Evolutionary conservation across 2,113 vertebrate species (phyloP).

Genomic region (Cavia porcellus): DNA sequence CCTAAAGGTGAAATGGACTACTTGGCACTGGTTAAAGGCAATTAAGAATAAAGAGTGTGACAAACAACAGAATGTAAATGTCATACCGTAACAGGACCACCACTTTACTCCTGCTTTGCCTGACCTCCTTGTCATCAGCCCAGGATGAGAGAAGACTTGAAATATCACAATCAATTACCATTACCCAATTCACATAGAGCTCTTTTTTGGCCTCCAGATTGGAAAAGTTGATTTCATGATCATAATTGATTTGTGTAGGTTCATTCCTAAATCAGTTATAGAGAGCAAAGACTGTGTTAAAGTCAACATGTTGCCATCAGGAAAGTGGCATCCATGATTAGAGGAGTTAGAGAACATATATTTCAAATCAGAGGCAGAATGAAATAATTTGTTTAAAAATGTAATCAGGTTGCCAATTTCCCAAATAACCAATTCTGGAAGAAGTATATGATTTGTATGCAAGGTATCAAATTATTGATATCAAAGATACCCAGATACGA

Average conservation of each 20-base stretch:
- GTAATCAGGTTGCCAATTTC: background rate
- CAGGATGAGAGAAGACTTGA: background rate
- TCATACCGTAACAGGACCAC: constrained; percentile 65
- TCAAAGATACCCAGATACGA: background rate
- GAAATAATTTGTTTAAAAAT: constrained; percentile 9
- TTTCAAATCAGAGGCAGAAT: background rate
- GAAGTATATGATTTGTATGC: background rate
- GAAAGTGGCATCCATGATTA: background rate
- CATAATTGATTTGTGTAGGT: background rate
- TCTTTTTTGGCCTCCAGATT: background rate
- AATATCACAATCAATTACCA: background rate
- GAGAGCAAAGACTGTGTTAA: background rate
- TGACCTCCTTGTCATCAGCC: background rate
- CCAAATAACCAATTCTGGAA: background rate
- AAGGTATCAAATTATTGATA: background rate
- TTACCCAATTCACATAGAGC: background rate
- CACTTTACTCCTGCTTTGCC: constrained; percentile 68
- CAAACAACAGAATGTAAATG: constrained; percentile 57
- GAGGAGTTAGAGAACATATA: background rate
- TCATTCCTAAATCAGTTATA: background rate
- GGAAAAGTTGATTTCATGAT: constrained; percentile 50
- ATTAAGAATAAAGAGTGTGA: constrained; percentile 30
- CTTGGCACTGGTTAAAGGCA: constrained; percentile 59
- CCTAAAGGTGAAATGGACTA: constrained; percentile 65
- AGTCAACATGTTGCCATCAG: background rate